Evolutionary conservation across 2,797 vertebrate genomes (phyloP).

Genomic region (Acanthurus leucopareius): DNA sequence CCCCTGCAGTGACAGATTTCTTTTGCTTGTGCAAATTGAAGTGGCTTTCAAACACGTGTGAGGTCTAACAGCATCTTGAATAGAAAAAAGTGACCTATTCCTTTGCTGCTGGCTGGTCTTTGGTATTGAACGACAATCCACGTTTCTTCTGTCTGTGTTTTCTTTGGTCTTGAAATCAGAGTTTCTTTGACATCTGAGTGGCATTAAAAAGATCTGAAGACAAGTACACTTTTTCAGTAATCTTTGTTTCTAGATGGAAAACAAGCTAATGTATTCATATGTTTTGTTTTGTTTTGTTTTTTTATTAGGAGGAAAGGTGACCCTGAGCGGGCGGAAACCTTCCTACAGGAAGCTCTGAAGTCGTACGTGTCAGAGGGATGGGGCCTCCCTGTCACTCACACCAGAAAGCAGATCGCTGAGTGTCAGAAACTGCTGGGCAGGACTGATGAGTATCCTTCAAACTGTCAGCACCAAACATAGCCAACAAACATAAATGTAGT

Average conservation of each 20-base stretch:
- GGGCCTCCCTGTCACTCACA: constrained; percentile 94
- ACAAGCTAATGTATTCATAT: neutral
- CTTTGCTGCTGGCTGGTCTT: neutral
- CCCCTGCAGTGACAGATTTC: neutral
- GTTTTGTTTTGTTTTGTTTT: neutral
- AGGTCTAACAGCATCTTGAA: neutral
- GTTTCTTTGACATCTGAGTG: neutral
- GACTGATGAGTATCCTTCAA: constrained; percentile 94
- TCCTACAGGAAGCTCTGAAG: constrained; percentile 93
- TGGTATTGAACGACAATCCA: neutral
- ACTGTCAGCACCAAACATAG: neutral
- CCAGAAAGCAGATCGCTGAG: constrained; percentile 93
- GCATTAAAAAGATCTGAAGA: neutral
- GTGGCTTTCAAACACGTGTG: neutral
- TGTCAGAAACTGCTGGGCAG: constrained; percentile 95
- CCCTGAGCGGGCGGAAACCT: constrained; percentile 91
- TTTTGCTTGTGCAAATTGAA: neutral
- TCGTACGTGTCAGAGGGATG: constrained; percentile 94
- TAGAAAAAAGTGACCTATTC: neutral
- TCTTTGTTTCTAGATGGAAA: neutral
- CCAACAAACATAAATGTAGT: neutral
- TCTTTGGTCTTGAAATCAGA: neutral
- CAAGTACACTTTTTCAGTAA: neutral
- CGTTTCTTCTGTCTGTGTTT: neutral
- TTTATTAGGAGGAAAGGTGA: constrained; percentile 92